Base-by-base conservation (phyloP, 2,113 vertebrate genomes). In the Heliornis fulica region DNA sequence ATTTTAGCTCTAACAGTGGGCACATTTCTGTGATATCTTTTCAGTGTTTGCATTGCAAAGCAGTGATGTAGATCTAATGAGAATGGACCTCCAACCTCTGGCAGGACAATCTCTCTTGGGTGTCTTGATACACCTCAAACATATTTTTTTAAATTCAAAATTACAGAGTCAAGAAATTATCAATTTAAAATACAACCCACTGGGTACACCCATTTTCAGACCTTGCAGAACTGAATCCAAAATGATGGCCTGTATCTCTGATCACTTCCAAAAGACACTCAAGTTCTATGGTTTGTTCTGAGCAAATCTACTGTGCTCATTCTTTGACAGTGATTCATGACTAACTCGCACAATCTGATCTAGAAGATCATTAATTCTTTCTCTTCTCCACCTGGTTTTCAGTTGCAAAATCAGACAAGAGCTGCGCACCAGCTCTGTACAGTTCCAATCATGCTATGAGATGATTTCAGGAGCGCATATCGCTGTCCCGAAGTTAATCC, bases 301-400 rank as follows among this genome's bases (percentile, higher is more conserved):
- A 92, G 66, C n/a, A 83, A 50, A 25, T 69, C 50, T 83, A 80
- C 41, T 8, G 5, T 36, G 12, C 56, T 92, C 10, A 11, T 59
- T 57, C 38, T 75, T 45, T 93, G 91, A 89, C 83, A 89, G 83
- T 81, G 91, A 95, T 94, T 92, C 90, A 94, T 86, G 91, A 92
- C 93, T 90, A 95, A 89, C 75, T 46, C 2, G 2, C 51, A 70
- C 51, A 89, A 74, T 96, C 91, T 93, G 72, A 92, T 94, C 41
- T 66, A 50, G 63, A 83, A 74, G 71, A 80, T 88, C 77, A 95
- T 93, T 86, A 86, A 86, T 94, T 86, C 83, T 72, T 61, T 64
- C 50, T 83, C 66, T 77, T 95, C 83, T 92, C 66, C 40, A 81
- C 64, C 65, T 48, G 46, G 14, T 38, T 88, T 90, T 66, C 64